Evolutionary conservation across 1,140 invertebrate genomes (phyloP).

Genomic region (Drosophila takahashii): DNA sequence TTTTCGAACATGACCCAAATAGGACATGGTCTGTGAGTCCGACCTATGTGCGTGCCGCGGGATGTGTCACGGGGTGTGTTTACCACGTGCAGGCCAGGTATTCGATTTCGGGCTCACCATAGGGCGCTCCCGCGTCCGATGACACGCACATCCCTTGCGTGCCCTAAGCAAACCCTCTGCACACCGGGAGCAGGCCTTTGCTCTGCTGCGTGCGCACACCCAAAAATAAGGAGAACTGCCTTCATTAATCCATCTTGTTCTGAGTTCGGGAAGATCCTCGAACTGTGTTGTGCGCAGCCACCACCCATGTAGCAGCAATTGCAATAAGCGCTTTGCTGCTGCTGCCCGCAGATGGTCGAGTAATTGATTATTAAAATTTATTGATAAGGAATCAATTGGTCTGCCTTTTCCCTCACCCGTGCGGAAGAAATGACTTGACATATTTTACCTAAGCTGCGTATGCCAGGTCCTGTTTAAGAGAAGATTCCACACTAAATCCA

Average conservation of each 20-base stretch:
- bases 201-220: slow-evolving; percentile 12
- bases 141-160: slow-evolving; percentile 40
- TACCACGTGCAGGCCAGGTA: slow-evolving; percentile 16
- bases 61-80: slow-evolving; percentile 31
- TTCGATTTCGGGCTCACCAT: background rate
- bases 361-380: background rate
- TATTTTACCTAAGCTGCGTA: too few relatives aligned
- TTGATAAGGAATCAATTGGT: background rate
- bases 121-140: slow-evolving; percentile 20
- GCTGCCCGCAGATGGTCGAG: slow-evolving; percentile 14
- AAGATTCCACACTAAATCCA: background rate
- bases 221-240: background rate
- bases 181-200: slow-evolving; percentile 5
- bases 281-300: too few relatives aligned
- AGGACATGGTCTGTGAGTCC: background rate
- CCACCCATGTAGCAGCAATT: slow-evolving; percentile 1
- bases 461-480: background rate
- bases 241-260: slow-evolving; percentile 8
- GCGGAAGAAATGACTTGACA: background rate
- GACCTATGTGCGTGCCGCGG: slow-evolving; percentile 16
- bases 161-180: slow-evolving; percentile 7
- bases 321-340: background rate
- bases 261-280: slow-evolving; percentile 2
- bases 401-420: background rate
- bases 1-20: slow-evolving; percentile 19